Evolutionary conservation across 1,140 invertebrate genomes (phyloP), one percentile per base, ranked within the genome.

Genomic region (Macrocentrus cingulum): DNA sequence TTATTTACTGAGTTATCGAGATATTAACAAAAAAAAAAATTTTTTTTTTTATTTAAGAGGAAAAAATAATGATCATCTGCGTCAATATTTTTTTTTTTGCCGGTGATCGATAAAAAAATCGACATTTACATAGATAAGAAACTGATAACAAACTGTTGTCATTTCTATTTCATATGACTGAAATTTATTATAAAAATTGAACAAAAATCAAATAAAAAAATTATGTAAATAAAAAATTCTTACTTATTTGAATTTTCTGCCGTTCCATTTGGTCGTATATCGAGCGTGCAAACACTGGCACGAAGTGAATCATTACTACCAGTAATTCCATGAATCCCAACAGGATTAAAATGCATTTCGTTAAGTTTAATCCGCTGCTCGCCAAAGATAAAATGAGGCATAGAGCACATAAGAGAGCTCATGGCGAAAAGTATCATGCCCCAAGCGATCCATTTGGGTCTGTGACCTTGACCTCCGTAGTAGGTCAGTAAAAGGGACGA

Each of bases 391-490:
- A 91, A 87, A 75, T 92, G 91, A 6, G 90, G 90, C 72, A 91
- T 75, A 39, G 94, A 90, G 71, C 94, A 96, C 54, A 92, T 86
- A 61, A 96, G 88, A 22, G 93, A 89, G 8, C 91, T 92, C 9
- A 91, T 81, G 1, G 92, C 92, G 74, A 97, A 93, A 32, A 97
- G 81, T 8, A 94, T 83, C 87, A 96, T 95, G 59, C 95, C 94
- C 81, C 89, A 91, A 9, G 92, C 94, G 53, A 97, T 97, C 94
- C 94, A 97, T 67, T 91, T 87, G n/a, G 95, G 96, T 60, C 95
- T 85, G 79, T 98, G 94, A 1, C 94, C 92, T 45, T 94, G 87
- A 1, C 94, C 94, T 1, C 93, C 95, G 71, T 95, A 92, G 72
- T 97, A 98, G 2, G 95, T 96, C 45, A 97, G 80, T 63, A 97